Percentiles rank a stretch among this genome's conserved stretches.
These are phyloP conservation scores for Pelochelys cantorii DNA, from an alignment of 2,797 vertebrate species.

Conservation along the genomic window DNA sequence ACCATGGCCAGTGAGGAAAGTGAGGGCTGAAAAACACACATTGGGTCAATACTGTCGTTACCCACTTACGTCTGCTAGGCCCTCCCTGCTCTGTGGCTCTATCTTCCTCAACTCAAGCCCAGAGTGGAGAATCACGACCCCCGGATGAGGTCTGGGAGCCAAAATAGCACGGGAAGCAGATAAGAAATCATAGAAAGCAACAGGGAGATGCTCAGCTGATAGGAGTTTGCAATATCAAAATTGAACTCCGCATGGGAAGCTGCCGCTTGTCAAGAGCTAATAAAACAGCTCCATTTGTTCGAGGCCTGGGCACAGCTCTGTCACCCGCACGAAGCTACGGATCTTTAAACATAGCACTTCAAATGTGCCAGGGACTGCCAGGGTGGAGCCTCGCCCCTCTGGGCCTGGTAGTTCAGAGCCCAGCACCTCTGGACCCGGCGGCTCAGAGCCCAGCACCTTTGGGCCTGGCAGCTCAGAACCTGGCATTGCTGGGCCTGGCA, in stretches of 20 bases:
- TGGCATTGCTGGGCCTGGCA: too few relatives aligned
- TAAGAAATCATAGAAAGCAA: not conserved
- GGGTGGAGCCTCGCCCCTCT: too few relatives aligned
- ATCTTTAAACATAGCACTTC: not conserved
- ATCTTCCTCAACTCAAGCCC: not conserved
- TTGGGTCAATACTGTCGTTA: constrained; percentile 18
- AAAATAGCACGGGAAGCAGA: not conserved
- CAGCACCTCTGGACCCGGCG: too few relatives aligned
- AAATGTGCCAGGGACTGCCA: too few relatives aligned
- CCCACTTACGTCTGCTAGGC: not conserved
- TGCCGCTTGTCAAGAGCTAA: not conserved
- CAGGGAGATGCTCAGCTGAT: not conserved
- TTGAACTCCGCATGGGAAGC: not conserved
- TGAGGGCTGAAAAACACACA: not conserved
- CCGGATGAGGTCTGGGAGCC: not conserved
- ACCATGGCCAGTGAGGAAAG: not conserved
- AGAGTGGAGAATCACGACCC: not conserved
- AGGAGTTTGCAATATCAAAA: not conserved
- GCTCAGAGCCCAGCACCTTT: too few relatives aligned
- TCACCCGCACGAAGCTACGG: not conserved
- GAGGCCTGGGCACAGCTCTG: not conserved
- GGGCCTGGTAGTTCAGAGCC: too few relatives aligned
- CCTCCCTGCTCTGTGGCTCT: fast-evolving
- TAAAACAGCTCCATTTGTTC: not conserved
- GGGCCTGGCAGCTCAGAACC: too few relatives aligned